These are phyloP conservation scores for Miichthys miiuy DNA, from an alignment of 2,797 vertebrate genomes.

Conservation along the genomic window DNA sequence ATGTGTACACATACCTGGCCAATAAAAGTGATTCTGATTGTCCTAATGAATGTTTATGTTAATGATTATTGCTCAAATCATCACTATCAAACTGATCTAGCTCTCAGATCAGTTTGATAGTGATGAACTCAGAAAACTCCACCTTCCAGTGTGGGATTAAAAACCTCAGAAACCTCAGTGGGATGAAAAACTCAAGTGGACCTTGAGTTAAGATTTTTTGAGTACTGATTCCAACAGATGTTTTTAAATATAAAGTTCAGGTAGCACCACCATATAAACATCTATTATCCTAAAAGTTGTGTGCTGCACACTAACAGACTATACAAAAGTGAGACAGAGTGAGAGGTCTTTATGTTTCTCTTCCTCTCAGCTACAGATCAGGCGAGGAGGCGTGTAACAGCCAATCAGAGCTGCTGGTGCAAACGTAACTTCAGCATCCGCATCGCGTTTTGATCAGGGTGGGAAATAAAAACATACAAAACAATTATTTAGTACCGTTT, in stretches of 20 bases:
- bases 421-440: conserved; percentile 40
- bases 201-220: background rate
- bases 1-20: no score
- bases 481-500: conserved; percentile 10
- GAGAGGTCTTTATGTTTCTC: conserved; percentile 7
- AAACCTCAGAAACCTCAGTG: background rate
- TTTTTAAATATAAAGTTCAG: background rate
- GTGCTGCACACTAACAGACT: background rate
- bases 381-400: conserved; percentile 57
- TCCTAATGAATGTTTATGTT: no score
- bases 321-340: conserved; percentile 17
- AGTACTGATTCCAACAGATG: no score
- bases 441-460: conserved; percentile 1
- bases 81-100: no score
- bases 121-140: no score
- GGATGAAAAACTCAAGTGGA: background rate
- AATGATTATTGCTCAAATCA: background rate
- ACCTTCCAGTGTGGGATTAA: no score
- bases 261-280: background rate
- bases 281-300: background rate
- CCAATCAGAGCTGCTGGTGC: conserved; percentile 56
- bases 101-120: no score
- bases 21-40: no score
- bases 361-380: conserved; percentile 59
- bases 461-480: background rate